Base-by-base conservation (phyloP, 1,140 invertebrate genomes). In the Belonocnema kinseyi region DNA sequence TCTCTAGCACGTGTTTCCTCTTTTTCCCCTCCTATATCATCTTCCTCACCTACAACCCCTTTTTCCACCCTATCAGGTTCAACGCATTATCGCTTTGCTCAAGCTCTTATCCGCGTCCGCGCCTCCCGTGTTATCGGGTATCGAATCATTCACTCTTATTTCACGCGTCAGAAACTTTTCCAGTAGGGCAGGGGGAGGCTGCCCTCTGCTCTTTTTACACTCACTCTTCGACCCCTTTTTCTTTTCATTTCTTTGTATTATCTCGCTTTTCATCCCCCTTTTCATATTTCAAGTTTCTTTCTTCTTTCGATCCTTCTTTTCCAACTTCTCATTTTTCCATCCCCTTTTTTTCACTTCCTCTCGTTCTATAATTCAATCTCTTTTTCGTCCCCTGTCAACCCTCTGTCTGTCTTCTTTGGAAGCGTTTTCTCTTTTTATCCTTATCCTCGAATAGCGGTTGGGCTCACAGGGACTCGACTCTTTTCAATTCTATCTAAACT, bases 1-100 rank as follows among this genome's bases (percentile, higher is more conserved):
- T 56, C 72, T 77, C 66, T 40, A 56, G 52, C 58, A 72, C 58
- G 56, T 19, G 50, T 70, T 74, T 51, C n/a, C 16, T 54, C 14
- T 50, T 76, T 40, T 61, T 12, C 17, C 50, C 53, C n/a, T 13
- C 51, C n/a, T 3, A 7, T 10, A 17, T 12, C 50, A 50, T 14
- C 17, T 54, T 21, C n/a, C 3, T 50, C 5, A 77, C 70, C 54
- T 56, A 40, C 26, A 3, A 26, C 26, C 3, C 13, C 13, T n/a
- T 53, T 56, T 21, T 4, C 17, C 46, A 19, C 12, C 26, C 33
- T 66, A 51, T 73, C 74, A 54, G 16, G 50, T 75, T 17, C 53
- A 54, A 14, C 40, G n/a, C 72, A 54, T 53, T 66, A 66, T 66
- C 61, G 26, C 61, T 40, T 66, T 33, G 40, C 61, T 21, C 61